Evolutionary conservation across 1,140 invertebrate species (phyloP).

Genomic region (Drosophila subobscura): DNA sequence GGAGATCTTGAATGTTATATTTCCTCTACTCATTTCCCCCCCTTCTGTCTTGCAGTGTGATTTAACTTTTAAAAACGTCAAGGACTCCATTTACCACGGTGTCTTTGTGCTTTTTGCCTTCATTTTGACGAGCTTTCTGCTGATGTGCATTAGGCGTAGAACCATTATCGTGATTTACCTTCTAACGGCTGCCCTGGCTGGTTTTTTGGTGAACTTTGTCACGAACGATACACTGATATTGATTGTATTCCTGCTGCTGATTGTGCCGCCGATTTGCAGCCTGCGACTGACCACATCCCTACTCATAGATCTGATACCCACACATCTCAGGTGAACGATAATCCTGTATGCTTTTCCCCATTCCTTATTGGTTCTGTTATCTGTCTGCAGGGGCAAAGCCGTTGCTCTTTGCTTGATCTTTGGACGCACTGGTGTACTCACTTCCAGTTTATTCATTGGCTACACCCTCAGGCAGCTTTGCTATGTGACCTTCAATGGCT

Average conservation of each 20-base stretch:
- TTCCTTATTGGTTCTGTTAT: not conserved
- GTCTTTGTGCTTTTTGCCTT: slow-evolving; percentile 4
- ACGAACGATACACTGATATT: not conserved
- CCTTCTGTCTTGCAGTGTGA: slow-evolving; percentile 4
- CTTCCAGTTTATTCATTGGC: slow-evolving; percentile 27
- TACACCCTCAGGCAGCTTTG: slow-evolving; percentile 30
- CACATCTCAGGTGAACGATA: slow-evolving; percentile 14
- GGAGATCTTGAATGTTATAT: too few species aligned
- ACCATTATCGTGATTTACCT: slow-evolving; percentile 1
- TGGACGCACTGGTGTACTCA: slow-evolving; percentile 27
- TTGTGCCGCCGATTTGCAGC: slow-evolving; percentile 20
- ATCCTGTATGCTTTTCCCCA: not conserved
- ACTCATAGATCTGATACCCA: slow-evolving; percentile 51
- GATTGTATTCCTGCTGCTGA: slow-evolving; percentile 1
- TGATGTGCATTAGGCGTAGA: slow-evolving; percentile 23
- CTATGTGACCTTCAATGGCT: slow-evolving; percentile 30
- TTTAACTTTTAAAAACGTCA: not conserved
- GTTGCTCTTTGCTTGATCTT: slow-evolving; percentile 7
- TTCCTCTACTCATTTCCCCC: too few species aligned
- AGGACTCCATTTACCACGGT: slow-evolving; percentile 18
- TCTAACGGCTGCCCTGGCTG: not conserved
- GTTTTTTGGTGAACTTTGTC: slow-evolving; percentile 26
- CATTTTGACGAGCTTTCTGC: slow-evolving; percentile 27
- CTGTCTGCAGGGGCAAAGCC: slow-evolving; percentile 34
- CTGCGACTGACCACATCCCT: slow-evolving; percentile 6